These are phyloP conservation scores for Bryconaethiops microstoma DNA, from an alignment of 2,797 vertebrate genomes.

Conservation along the genomic window DNA sequence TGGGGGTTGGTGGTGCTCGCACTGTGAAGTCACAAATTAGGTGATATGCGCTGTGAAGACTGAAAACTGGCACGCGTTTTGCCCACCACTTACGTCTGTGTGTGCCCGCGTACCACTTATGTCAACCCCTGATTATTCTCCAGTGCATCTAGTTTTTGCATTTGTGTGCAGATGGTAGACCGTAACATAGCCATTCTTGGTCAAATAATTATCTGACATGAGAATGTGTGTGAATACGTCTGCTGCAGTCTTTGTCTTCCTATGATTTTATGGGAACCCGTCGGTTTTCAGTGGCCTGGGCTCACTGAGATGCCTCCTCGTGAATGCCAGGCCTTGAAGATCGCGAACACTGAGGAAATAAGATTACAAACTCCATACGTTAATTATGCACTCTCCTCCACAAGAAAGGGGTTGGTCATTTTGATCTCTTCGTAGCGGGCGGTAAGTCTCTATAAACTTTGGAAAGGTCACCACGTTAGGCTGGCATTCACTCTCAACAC, in stretches of 20 bases:
- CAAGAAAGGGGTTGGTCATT: constrained; percentile 43
- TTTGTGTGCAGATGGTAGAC: not conserved
- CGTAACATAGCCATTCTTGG: not conserved
- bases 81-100: too few relatives aligned
- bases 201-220: not conserved
- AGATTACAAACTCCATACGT: constrained; percentile 29
- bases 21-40: too few relatives aligned
- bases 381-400: constrained; percentile 2
- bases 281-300: constrained; percentile 16
- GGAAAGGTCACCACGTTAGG: constrained; percentile 69
- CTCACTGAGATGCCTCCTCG: not conserved
- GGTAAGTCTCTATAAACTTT: constrained; percentile 56
- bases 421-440: constrained; percentile 63
- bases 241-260: not conserved
- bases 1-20: too few relatives aligned
- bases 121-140: too few relatives aligned
- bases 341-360: constrained; percentile 19
- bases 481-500: constrained; percentile 61
- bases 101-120: too few relatives aligned
- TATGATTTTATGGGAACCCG: constrained; percentile 38
- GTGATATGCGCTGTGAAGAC: too few relatives aligned
- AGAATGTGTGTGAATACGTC: not conserved
- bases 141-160: not conserved
- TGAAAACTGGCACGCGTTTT: too few relatives aligned
- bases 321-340: constrained; percentile 15